Evolutionary conservation across 2,113 vertebrate species (phyloP), one percentile per base, ranked within the genome.

Genomic region (Willisornis vidua): DNA sequence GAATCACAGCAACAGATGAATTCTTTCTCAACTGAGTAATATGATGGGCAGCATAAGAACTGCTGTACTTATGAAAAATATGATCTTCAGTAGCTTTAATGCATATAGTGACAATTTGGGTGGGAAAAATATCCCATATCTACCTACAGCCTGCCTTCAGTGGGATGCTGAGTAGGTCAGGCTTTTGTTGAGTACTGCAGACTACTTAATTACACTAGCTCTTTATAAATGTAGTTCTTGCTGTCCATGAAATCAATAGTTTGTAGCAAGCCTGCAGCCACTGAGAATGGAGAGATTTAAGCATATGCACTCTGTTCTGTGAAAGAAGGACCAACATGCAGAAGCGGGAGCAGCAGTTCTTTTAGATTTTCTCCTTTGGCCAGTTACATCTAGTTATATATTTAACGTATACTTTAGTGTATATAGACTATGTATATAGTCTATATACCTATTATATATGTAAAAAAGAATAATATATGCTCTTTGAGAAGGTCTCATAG

Each of bases 401-500:
- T 45, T 12, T 26, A 6, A 19, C 35, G 8, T 45, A 9, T 28
- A 9, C 19, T 19, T 7, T 45, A 12, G 43, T 63, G 14, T 63
- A 20, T 63, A 22, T 41, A 23, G 3, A 24, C 5, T 54, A 7
- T 39, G 4, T 68, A 6, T 65, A 4, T 84, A n/a, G 49, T 49
- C 5, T 25, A 13, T 31, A 14, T 19, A 20, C 6, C 16, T 51
- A 14, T 49, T 35, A 19, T 63, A 25, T 37, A 15, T 23, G 25
- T 74, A 28, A 35, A 61, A 19, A 54, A 39, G 52, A 51, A 12
- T 14, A 43, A 43, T 4, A 3, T 12, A 2, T 0, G 0, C 57
- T 78, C 3, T 61, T 73, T 35, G 19, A 62, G 19, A 66, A 61
- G 4, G 7, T 57, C 22, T 80, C 12, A 20, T 22, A 39, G 19